Base-by-base conservation (phyloP, 2,797 vertebrate species). In the Corythornis leucogaster region DNA sequence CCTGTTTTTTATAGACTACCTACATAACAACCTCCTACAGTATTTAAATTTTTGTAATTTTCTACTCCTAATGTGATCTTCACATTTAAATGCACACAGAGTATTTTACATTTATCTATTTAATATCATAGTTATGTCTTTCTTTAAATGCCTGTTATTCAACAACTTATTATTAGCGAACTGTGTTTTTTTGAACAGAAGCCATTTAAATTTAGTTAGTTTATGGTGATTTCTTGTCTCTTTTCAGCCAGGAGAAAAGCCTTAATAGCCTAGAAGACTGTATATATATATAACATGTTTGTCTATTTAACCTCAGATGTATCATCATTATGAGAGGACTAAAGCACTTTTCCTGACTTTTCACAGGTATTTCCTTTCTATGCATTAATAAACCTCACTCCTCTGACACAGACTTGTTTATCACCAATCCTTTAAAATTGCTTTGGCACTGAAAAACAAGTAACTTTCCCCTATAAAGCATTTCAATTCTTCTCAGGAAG, bases 1-100 rank as follows among this genome's bases (percentile, higher is more conserved):
- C 93, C 84, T 94, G 92, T 92, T 96, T 96, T 85, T 95, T 96
- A 97, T 95, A 96, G 88, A 94, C 95, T 97, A 96, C 84, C 96
- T 96, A 94, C 89, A 94, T 96, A 96, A 97, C 43, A 87, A 95
- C 94, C 94, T 95, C 94, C 95, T 95, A 96, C 94, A 96, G 96
- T 95, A 96, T 97, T 97, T 95, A 93, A 80, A 80, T 94, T 95
- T 94, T 94, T 95, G 96, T 97, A 96, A 97, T 94, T 96, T 97
- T 97, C 96, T 95, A 84, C 88, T 95, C 88, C 66, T 96, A 96
- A 97, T 96, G 85, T 69, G 63, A 94, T 97, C 88, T 97, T 97
- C 90, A 94, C 92, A 95, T 95, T 92, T 96, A 97, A 96, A 97
- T 95, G 94, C 94, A 96, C 92, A 94, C 89, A 83, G 92, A 96